Percentiles rank a stretch among this genome's conserved stretches.
Evolutionary conservation across 2,113 vertebrate species (phyloP).

Genomic region (Lepus europaeus): DNA sequence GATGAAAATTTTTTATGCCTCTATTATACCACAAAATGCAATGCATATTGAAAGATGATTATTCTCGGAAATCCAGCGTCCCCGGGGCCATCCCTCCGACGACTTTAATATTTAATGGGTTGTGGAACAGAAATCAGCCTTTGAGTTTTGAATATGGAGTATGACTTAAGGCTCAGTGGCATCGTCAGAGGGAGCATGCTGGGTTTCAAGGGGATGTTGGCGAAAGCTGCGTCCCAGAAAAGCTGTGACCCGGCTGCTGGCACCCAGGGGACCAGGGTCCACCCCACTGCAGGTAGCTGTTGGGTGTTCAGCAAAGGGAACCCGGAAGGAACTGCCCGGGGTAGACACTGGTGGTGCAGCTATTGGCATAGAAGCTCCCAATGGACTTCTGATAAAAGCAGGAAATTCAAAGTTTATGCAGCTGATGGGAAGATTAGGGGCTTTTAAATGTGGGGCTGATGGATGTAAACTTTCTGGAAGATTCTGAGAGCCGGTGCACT

Average conservation of each 20-base stretch:
- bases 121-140: slow-evolving; percentile 37
- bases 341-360: slow-evolving; percentile 23
- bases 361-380: slow-evolving; percentile 68
- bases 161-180: slow-evolving; percentile 3
- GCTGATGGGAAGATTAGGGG: slow-evolving; percentile 73
- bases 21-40: slow-evolving; percentile 23
- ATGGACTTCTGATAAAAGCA: slow-evolving; percentile 70
- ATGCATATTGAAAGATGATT: slow-evolving; percentile 41
- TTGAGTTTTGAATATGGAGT: slow-evolving; percentile 38
- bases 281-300: neutral
- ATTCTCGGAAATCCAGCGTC: slow-evolving; percentile 69
- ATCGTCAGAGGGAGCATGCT: neutral
- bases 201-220: slow-evolving; percentile 18
- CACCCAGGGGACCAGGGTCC: neutral
- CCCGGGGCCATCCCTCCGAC: slow-evolving; percentile 33
- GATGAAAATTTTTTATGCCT: slow-evolving; percentile 39
- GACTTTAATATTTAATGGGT: slow-evolving; percentile 59
- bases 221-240: neutral
- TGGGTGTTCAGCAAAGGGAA: neutral
- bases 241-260: neutral
- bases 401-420: slow-evolving; percentile 79
- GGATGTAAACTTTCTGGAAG: slow-evolving; percentile 71
- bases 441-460: slow-evolving; percentile 75
- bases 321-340: too few relatives aligned
- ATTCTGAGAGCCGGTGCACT: slow-evolving; percentile 30